These are phyloP conservation scores for Papilio machaon DNA, from an alignment of 1,140 invertebrate species.

Conservation along the genomic window DNA sequence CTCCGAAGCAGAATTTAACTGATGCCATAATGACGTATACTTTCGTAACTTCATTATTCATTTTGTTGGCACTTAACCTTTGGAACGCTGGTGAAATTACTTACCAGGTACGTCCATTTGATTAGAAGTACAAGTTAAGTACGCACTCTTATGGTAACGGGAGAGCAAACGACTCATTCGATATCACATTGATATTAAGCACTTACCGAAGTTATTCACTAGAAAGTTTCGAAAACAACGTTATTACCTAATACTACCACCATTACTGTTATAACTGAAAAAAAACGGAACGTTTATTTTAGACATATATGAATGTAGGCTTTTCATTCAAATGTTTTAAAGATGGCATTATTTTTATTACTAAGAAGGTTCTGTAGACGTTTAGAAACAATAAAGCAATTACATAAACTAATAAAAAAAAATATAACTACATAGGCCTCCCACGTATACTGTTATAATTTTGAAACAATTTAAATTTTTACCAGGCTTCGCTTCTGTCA, in stretches of 20 bases:
- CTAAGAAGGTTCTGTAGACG: too few relatives aligned
- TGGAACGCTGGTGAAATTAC: slow-evolving; percentile 76
- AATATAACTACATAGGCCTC: too few relatives aligned
- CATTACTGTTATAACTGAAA: too few relatives aligned
- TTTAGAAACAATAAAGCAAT: too few relatives aligned
- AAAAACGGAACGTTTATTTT: too few relatives aligned
- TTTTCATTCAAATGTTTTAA: too few relatives aligned
- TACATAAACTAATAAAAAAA: too few relatives aligned
- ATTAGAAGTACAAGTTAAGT: background rate
- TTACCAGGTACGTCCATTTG: slow-evolving; percentile 59
- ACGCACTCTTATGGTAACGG: background rate
- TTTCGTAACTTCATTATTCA: slow-evolving; percentile 69
- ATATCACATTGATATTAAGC: background rate
- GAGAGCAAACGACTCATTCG: background rate
- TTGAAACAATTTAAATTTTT: background rate
- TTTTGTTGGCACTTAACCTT: slow-evolving; percentile 67
- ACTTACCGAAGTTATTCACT: background rate
- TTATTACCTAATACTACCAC: background rate
- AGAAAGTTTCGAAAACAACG: background rate
- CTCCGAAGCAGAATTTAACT: slow-evolving; percentile 66
- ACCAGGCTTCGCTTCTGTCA: slow-evolving; percentile 68
- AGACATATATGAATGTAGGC: too few relatives aligned
- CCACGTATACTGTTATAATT: slow-evolving; percentile 3
- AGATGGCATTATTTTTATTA: too few relatives aligned
- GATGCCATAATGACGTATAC: slow-evolving; percentile 76